phyloP scores from a whole-genome alignment of 1,140 invertebrate genomes.

The Lerema accius region DNA sequence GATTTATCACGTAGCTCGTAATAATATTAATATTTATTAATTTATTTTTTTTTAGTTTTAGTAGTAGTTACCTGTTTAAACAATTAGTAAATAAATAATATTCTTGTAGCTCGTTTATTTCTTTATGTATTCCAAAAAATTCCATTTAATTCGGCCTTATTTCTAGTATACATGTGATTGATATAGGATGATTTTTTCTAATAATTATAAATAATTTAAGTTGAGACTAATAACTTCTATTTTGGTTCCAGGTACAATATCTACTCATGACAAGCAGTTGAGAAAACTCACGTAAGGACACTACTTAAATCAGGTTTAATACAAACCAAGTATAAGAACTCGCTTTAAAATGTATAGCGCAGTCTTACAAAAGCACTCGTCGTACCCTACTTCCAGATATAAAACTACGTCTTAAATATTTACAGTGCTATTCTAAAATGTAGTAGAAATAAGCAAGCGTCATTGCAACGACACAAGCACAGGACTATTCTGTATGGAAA shows the following conservation, averaged over 20 bases:
- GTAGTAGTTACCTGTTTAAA: no score
- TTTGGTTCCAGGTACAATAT: slow-evolving; percentile 18
- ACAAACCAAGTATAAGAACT: slow-evolving; percentile 6
- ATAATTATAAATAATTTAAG: no score
- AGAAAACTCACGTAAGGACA: slow-evolving; percentile 1
- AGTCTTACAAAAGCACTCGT: slow-evolving; percentile 21
- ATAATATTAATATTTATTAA: no score
- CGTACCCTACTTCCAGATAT: slow-evolving; percentile 15
- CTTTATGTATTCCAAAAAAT: no score
- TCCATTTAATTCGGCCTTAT: no score
- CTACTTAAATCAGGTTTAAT: slow-evolving; percentile 13
- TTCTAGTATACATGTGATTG: neutral
- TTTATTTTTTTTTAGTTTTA: no score
- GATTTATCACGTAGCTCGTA: no score
- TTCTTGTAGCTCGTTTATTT: no score
- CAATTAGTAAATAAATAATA: no score
- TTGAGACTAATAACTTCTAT: no score
- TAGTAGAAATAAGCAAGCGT: slow-evolving; percentile 11
- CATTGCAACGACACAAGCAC: neutral
- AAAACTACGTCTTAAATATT: slow-evolving; percentile 26
- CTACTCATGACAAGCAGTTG: neutral
- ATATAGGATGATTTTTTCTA: no score
- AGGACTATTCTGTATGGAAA: neutral
- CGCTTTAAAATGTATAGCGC: slow-evolving; percentile 24
- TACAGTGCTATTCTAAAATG: slow-evolving; percentile 27